phyloP scores from a whole-genome alignment of 2,888 invertebrate species.

The Drosophila falleni region DNA sequence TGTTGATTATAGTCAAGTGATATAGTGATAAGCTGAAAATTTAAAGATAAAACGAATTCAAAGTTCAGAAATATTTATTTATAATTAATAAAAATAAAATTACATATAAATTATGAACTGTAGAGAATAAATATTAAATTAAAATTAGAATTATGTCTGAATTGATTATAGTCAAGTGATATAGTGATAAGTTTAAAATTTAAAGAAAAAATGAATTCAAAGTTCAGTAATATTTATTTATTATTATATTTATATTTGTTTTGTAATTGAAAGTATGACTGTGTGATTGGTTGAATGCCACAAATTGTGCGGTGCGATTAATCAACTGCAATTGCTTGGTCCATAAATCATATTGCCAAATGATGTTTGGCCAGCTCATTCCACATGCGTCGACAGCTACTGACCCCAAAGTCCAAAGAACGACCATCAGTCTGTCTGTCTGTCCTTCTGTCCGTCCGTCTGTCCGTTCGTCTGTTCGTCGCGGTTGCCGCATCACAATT shows the following conservation, averaged over 20 bases:
- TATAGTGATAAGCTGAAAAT: too few relatives aligned
- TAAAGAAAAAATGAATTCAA: too few relatives aligned
- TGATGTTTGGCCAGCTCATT: constrained; percentile 37
- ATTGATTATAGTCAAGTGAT: too few relatives aligned
- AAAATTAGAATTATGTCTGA: too few relatives aligned
- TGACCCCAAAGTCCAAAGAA: constrained; percentile 62
- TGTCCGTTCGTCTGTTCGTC: not conserved
- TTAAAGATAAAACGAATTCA: too few relatives aligned
- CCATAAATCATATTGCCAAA: constrained; percentile 62
- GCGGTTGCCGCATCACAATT: constrained; percentile 16
- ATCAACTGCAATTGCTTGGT: constrained; percentile 56
- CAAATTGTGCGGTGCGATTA: constrained; percentile 55
- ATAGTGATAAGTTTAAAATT: too few relatives aligned
- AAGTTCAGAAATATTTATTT: too few relatives aligned
- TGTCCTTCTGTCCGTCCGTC: too few relatives aligned
- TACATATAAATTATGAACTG: too few relatives aligned
- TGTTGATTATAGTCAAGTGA: too few relatives aligned
- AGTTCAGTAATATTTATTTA: not conserved
- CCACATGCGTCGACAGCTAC: constrained; percentile 71
- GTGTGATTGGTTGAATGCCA: constrained; percentile 36
- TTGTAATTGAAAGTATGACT: constrained; percentile 5
- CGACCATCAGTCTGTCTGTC: constrained; percentile 4
- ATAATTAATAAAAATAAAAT: too few relatives aligned
- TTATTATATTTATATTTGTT: not conserved
- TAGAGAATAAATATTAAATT: too few relatives aligned